A percentile compares a stretch with the other conserved stretches of the same genome.
Evolutionary conservation across 2,888 invertebrate genomes (phyloP).

Genomic region (Abscondita cerata): DNA sequence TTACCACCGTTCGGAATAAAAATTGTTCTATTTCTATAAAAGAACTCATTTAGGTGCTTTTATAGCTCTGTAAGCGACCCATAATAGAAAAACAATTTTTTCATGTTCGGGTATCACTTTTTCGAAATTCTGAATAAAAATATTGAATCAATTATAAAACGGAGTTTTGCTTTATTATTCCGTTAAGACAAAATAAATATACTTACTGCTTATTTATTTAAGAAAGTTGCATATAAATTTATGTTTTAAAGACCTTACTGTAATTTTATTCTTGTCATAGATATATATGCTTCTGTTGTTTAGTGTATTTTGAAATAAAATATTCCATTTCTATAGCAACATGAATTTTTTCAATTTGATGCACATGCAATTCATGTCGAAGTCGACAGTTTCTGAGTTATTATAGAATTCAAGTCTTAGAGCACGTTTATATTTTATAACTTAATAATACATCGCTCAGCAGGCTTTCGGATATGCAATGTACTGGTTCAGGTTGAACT

Average conservation of each 20-base stretch:
- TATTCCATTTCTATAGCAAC: constrained; percentile 5
- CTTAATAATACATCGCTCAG: constrained; percentile 46
- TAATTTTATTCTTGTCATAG: constrained; percentile 3
- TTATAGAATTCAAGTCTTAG: constrained; percentile 42
- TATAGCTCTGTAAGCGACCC: too few relatives aligned
- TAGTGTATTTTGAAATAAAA: constrained; percentile 5
- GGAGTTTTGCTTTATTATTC: too few relatives aligned
- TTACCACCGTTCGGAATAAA: too few relatives aligned
- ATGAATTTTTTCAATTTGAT: constrained; percentile 23
- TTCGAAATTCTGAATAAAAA: too few relatives aligned
- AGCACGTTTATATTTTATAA: constrained; percentile 45
- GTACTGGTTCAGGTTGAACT: constrained; percentile 33
- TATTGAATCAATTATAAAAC: background rate
- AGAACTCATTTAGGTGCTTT: too few relatives aligned
- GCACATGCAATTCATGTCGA: constrained; percentile 38
- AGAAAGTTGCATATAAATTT: too few relatives aligned
- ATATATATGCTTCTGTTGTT: constrained; percentile 5
- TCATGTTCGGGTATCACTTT: too few relatives aligned
- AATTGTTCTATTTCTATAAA: too few relatives aligned
- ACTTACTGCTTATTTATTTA: background rate
- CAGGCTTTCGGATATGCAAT: constrained; percentile 40
- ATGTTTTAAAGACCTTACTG: too few relatives aligned
- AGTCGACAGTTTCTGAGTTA: constrained; percentile 45
- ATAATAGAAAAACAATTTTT: too few relatives aligned
- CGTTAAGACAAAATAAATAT: too few relatives aligned